A percentile compares a stretch with the other conserved stretches of the same genome.
Evolutionary conservation across 2,113 vertebrate genomes (phyloP).

Genomic region (Rissa tridactyla): DNA sequence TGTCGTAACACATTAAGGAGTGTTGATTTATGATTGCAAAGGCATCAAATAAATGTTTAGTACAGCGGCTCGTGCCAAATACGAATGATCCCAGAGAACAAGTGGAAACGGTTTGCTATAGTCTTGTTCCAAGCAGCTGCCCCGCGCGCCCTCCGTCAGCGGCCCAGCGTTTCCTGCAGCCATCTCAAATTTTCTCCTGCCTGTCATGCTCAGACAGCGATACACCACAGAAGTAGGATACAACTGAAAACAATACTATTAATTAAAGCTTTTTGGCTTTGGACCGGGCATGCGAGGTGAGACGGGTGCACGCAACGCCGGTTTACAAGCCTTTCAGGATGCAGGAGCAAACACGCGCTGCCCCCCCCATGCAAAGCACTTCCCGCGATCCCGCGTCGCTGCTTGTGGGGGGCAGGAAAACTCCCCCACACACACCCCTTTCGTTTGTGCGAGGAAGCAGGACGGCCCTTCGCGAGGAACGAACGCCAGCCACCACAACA

Average conservation of each 20-base stretch:
- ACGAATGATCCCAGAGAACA: background rate
- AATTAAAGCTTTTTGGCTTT: background rate
- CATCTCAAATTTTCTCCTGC: background rate
- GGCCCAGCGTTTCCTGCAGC: background rate
- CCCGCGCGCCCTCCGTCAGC: background rate
- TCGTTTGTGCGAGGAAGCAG: rapidly evolving
- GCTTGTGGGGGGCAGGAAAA: background rate
- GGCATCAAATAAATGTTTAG: constrained; percentile 27
- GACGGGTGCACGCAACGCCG: background rate
- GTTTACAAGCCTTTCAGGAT: background rate
- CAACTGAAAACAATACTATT: background rate
- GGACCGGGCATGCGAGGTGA: background rate
- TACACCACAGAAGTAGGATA: background rate
- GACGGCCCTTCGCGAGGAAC: background rate
- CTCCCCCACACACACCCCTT: too few relatives aligned
- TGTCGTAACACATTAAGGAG: constrained; percentile 26
- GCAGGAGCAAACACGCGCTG: background rate
- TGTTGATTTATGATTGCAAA: constrained; percentile 23
- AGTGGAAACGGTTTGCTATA: background rate
- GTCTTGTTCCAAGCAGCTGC: constrained; percentile 21
- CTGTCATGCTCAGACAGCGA: background rate
- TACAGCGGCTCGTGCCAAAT: background rate
- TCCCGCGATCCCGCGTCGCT: background rate
- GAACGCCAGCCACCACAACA: background rate
- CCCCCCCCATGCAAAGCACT: background rate